phyloP scores from a whole-genome alignment of 2,888 invertebrate genomes.

The Glyphotaelius pellucidus region DNA sequence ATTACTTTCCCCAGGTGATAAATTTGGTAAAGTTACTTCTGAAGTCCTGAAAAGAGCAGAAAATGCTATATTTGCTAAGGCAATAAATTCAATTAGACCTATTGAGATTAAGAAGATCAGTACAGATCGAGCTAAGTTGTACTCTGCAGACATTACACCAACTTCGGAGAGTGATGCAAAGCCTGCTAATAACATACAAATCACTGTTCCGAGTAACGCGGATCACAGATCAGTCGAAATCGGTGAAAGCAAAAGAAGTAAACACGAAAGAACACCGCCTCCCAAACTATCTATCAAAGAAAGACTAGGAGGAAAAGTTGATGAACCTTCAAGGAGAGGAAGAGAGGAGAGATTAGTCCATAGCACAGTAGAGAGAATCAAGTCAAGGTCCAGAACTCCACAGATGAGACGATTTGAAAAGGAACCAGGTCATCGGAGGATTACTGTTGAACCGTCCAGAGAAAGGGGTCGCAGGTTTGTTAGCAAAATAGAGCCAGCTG shows the following conservation, averaged over 20 bases:
- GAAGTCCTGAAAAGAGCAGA: constrained; percentile 94
- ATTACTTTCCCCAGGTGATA: constrained; percentile 76
- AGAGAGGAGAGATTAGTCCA: constrained; percentile 78
- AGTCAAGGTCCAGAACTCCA: constrained; percentile 77
- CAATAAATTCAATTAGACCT: constrained; percentile 87
- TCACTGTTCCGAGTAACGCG: constrained; percentile 76
- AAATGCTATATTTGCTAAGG: constrained; percentile 94
- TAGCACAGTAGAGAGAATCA: constrained; percentile 77
- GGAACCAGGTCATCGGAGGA: constrained; percentile 70
- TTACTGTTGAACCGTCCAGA: constrained; percentile 75
- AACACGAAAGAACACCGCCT: constrained; percentile 75
- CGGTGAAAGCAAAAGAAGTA: constrained; percentile 73
- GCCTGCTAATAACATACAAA: constrained; percentile 76
- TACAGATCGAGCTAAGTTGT: constrained; percentile 82
- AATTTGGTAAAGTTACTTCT: constrained; percentile 85
- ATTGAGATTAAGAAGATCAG: constrained; percentile 87
- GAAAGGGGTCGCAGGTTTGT: constrained; percentile 68
- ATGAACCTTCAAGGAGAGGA: constrained; percentile 75
- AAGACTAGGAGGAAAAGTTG: constrained; percentile 86
- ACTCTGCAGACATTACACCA: constrained; percentile 74
- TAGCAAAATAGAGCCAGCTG: constrained; percentile 69
- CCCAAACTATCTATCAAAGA: constrained; percentile 87
- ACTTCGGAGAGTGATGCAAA: constrained; percentile 68
- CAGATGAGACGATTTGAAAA: constrained; percentile 68
- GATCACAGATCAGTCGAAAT: constrained; percentile 75